Evolutionary conservation across 2,888 invertebrate species (phyloP).

Genomic region (Dicyrtoma fusca): DNA sequence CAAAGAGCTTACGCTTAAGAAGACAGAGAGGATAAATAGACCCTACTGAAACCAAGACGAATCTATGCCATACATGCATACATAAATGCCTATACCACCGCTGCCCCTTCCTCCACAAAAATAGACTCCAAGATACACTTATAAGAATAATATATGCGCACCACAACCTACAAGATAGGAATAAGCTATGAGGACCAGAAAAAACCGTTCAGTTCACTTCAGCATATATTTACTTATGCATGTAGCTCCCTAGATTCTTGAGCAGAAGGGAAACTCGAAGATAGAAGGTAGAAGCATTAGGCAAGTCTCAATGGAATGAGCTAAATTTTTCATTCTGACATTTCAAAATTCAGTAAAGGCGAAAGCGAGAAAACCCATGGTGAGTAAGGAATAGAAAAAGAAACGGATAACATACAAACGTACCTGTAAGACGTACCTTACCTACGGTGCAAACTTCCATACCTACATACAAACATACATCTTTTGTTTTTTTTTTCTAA

Average conservation of each 20-base stretch:
- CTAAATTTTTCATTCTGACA: slow-evolving; percentile 48
- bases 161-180: neutral
- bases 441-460: too few relatives aligned
- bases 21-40: slow-evolving; percentile 26
- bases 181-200: too few relatives aligned
- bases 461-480: too few relatives aligned
- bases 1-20: slow-evolving; percentile 25
- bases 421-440: too few relatives aligned
- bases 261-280: neutral
- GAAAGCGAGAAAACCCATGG: slow-evolving; percentile 23
- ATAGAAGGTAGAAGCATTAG: slow-evolving; percentile 2
- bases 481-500: too few relatives aligned
- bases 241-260: neutral
- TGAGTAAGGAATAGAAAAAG: neutral
- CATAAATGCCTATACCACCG: too few relatives aligned
- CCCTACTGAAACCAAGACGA: neutral
- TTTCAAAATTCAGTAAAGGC: slow-evolving; percentile 37
- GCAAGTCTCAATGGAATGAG: slow-evolving; percentile 39
- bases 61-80: neutral
- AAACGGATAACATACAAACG: neutral
- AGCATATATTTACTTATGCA: slow-evolving; percentile 5
- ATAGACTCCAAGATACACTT: neutral
- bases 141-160: neutral
- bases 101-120: neutral
- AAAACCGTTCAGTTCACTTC: neutral